phyloP scores from a whole-genome alignment of 1,140 invertebrate genomes.

The Cylas formicarius region DNA sequence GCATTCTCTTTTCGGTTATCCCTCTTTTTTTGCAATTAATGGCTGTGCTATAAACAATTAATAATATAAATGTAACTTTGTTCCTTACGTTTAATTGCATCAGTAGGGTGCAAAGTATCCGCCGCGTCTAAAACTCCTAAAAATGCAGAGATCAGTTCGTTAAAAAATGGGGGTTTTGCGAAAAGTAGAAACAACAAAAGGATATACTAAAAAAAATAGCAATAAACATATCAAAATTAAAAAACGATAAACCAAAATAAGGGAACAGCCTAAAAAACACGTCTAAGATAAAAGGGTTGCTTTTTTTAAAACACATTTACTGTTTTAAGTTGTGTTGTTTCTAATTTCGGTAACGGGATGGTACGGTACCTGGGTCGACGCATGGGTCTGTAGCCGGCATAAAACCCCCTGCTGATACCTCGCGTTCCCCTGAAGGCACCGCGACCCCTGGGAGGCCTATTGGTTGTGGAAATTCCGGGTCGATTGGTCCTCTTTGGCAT shows the following conservation, averaged over 20 bases:
- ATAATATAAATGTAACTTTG: conserved; percentile 19
- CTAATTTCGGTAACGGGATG: conserved; percentile 11
- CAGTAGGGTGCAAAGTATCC: conserved; percentile 40
- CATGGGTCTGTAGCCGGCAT: conserved; percentile 59
- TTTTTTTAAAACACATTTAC: not conserved
- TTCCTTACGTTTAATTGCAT: conserved; percentile 29
- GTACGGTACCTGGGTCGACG: conserved; percentile 58
- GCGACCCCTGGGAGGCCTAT: conserved; percentile 72
- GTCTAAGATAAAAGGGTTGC: not conserved
- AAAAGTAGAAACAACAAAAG: conserved; percentile 34
- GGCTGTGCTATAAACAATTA: too few relatives aligned
- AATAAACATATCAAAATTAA: conserved; percentile 14
- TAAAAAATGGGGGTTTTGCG: conserved; percentile 18
- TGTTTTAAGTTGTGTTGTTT: conserved; percentile 17
- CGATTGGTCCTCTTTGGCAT: conserved; percentile 95
- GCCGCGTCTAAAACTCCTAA: conserved; percentile 41
- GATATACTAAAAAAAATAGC: conserved; percentile 18
- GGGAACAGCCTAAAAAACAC: not conserved
- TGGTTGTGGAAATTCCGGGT: conserved; percentile 91
- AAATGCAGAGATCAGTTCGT: conserved; percentile 35
- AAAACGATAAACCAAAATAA: conserved; percentile 12
- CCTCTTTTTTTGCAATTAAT: too few relatives aligned
- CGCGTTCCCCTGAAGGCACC: conserved; percentile 58
- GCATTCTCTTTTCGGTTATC: too few relatives aligned
- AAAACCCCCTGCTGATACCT: conserved; percentile 52